phyloP scores from a whole-genome alignment of 2,113 vertebrate genomes.

The Chloropsis hardwickii region DNA sequence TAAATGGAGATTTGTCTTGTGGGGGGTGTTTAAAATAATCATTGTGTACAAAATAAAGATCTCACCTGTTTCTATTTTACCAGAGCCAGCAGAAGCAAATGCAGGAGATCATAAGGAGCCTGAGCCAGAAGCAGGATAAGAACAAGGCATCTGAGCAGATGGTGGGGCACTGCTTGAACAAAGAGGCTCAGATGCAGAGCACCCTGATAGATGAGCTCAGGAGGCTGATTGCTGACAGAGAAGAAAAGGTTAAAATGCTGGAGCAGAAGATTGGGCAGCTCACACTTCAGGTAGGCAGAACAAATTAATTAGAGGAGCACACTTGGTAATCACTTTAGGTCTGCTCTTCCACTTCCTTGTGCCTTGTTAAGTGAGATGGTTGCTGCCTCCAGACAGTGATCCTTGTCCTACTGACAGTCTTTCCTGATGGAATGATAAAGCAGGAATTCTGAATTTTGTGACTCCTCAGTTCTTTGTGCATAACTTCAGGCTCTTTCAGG shows the following conservation, averaged over 20 bases:
- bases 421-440: background rate
- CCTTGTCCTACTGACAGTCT: background rate
- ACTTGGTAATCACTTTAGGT: background rate
- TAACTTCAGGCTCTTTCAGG: background rate
- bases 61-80: background rate
- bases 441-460: background rate
- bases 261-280: conserved; percentile 73
- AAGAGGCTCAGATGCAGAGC: conserved; percentile 65
- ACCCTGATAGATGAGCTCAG: conserved; percentile 74
- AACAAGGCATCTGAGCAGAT: conserved; percentile 39
- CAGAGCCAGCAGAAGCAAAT: conserved; percentile 87
- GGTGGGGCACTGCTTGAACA: conserved; percentile 49
- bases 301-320: background rate
- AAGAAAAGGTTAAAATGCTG: conserved; percentile 78
- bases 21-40: background rate
- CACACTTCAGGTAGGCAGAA: conserved; percentile 66
- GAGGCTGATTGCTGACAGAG: conserved; percentile 74
- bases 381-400: background rate
- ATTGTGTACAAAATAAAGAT: background rate
- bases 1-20: background rate
- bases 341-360: background rate
- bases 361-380: background rate
- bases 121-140: conserved; percentile 73
- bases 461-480: background rate
- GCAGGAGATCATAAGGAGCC: conserved; percentile 76